Evolutionary conservation across 2,888 invertebrate genomes (phyloP).

Genomic region (Sinopyrophorus schimmeli): DNA sequence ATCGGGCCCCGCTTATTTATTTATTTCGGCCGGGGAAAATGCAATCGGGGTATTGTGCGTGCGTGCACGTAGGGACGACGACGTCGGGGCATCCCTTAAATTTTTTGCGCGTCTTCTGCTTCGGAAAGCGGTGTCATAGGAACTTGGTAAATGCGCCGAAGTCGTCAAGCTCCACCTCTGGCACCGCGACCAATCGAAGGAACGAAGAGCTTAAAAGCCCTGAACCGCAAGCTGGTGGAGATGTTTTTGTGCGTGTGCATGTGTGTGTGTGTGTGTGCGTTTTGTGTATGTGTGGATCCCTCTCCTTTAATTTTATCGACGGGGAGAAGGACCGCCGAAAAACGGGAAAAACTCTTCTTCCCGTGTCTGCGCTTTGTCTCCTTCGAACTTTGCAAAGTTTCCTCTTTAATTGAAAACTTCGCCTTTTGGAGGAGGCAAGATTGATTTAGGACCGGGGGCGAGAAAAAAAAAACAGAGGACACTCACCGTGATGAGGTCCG

Average conservation of each 20-base stretch:
- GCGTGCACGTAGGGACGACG: too few species aligned
- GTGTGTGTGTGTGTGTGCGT: too few species aligned
- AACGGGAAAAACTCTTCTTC: too few species aligned
- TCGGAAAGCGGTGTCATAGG: too few species aligned
- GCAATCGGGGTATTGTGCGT: too few species aligned
- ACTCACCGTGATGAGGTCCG: conserved; percentile 52
- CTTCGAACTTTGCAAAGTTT: not conserved
- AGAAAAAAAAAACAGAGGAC: not conserved
- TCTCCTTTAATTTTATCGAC: conserved; percentile 25
- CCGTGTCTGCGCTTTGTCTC: not conserved
- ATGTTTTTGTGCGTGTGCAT: too few species aligned
- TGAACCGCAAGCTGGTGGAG: conserved; percentile 7
- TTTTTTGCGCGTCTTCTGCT: too few species aligned
- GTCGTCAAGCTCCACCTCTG: conserved; percentile 18
- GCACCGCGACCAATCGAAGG: conserved; percentile 24
- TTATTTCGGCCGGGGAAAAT: too few species aligned
- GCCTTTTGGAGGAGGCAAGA: not conserved
- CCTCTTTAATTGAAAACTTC: not conserved
- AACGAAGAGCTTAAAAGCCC: conserved; percentile 17
- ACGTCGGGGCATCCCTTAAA: too few species aligned
- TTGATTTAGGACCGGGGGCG: not conserved
- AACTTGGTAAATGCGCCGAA: conserved; percentile 21
- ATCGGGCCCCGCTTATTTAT: too few species aligned
- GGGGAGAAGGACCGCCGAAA: conserved; percentile 6
- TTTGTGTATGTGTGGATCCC: too few species aligned